A percentile compares a stretch with the other conserved stretches of the same genome.
Evolutionary conservation across 2,888 invertebrate species (phyloP).

Genomic region (Leptothorax acervorum): DNA sequence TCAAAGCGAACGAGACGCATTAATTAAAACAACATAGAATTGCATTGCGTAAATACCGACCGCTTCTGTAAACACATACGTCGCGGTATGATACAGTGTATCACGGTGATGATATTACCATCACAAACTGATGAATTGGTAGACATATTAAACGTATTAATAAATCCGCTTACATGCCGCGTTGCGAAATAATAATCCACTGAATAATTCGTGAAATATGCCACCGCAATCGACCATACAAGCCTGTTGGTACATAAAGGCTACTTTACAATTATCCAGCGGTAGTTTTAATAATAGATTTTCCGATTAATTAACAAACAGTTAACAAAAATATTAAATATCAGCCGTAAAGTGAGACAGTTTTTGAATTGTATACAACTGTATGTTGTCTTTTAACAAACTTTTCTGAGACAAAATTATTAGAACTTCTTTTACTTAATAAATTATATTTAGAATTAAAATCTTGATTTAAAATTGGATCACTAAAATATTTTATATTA

Average conservation of each 20-base stretch:
- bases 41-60: slow-evolving; percentile 44
- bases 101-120: slow-evolving; percentile 41
- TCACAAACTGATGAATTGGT: slow-evolving; percentile 50
- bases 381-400: neutral
- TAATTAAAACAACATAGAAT: slow-evolving; percentile 54
- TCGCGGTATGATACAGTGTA: slow-evolving; percentile 31
- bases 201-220: slow-evolving; percentile 65
- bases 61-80: slow-evolving; percentile 37
- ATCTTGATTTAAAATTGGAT: neutral
- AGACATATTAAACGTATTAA: slow-evolving; percentile 59
- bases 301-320: neutral
- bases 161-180: slow-evolving; percentile 65
- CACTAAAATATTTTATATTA: neutral
- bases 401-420: neutral
- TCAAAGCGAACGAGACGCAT: slow-evolving; percentile 52
- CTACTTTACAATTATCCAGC: neutral
- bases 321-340: neutral
- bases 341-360: no score
- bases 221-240: slow-evolving; percentile 23
- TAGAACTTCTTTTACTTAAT: neutral
- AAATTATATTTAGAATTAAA: neutral
- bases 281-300: slow-evolving; percentile 8
- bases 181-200: slow-evolving; percentile 68
- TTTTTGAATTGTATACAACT: neutral
- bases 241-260: neutral